These are phyloP conservation scores for Pristionchus arcanus DNA, from an alignment of 2,888 invertebrate species.

Conservation along the genomic window DNA sequence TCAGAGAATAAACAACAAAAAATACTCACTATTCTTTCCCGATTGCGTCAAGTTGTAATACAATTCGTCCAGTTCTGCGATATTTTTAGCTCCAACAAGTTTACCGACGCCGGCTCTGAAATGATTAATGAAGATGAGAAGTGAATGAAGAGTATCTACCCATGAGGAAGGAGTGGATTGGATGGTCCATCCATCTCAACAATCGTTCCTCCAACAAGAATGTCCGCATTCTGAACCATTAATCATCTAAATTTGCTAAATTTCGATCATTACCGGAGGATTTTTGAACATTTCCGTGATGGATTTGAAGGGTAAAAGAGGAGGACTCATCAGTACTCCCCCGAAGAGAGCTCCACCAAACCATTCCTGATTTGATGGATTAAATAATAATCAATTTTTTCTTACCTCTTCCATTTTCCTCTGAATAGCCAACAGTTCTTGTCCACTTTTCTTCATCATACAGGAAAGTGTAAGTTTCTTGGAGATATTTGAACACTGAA, in stretches of 20 bases:
- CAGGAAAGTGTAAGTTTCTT: not conserved
- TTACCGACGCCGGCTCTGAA: not conserved
- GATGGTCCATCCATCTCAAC: not conserved
- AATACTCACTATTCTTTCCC: constrained; percentile 17
- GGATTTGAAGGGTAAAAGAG: constrained; percentile 45
- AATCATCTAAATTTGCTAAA: not conserved
- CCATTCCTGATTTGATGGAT: not conserved
- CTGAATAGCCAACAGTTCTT: constrained; percentile 13
- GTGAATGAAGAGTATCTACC: not conserved
- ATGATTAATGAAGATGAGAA: not conserved
- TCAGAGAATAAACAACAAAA: not conserved
- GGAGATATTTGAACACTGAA: not conserved
- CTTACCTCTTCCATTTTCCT: constrained; percentile 32
- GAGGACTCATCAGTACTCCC: not conserved
- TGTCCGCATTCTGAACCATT: not conserved
- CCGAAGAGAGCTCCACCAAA: not conserved
- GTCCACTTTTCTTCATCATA: constrained; percentile 17
- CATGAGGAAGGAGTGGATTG: not conserved
- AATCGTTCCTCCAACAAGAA: not conserved
- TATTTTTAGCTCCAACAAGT: not conserved
- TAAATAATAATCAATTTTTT: no score
- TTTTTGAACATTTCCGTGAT: not conserved
- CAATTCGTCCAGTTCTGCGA: constrained; percentile 12
- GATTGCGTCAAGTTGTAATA: constrained; percentile 12
- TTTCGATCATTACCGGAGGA: not conserved